Evolutionary conservation across 2,113 vertebrate genomes (phyloP).

Genomic region (Paraplagusia blochii): DNA sequence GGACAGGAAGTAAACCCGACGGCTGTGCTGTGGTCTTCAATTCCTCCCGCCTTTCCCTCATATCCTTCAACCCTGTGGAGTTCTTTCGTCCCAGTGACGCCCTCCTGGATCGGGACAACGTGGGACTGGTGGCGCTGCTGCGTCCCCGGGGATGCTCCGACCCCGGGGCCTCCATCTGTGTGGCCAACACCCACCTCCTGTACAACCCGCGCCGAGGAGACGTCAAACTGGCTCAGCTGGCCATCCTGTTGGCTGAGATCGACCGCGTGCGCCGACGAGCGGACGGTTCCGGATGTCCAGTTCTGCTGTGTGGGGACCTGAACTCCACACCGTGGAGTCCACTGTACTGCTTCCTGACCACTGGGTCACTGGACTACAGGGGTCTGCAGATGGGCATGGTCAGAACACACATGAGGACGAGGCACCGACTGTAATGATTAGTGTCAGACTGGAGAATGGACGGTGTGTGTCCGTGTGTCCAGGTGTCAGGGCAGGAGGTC

Average conservation of each 20-base stretch:
- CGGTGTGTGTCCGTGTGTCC: constrained; percentile 28
- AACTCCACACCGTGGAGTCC: constrained; percentile 94
- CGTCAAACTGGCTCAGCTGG: constrained; percentile 93
- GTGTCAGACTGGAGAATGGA: too few relatives aligned
- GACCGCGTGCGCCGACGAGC: constrained; percentile 73
- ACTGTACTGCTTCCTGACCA: constrained; percentile 87
- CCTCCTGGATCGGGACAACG: constrained; percentile 93
- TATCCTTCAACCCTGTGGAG: constrained; percentile 86
- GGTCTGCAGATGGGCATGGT: constrained; percentile 87
- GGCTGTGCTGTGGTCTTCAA: constrained; percentile 92
- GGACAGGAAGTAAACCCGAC: constrained; percentile 90
- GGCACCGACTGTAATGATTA: too few relatives aligned
- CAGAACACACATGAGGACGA: not conserved
- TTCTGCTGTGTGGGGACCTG: constrained; percentile 93
- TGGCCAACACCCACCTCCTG: constrained; percentile 94
- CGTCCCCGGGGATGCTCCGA: constrained; percentile 59
- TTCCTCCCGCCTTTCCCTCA: constrained; percentile 82
- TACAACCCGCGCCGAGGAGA: constrained; percentile 95
- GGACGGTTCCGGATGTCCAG: constrained; percentile 78
- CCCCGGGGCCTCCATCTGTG: constrained; percentile 70
- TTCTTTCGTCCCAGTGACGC: constrained; percentile 83
- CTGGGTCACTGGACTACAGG: constrained; percentile 83
- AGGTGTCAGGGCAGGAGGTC: constrained; percentile 95
- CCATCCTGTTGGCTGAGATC: constrained; percentile 92
- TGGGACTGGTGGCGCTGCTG: constrained; percentile 87